Evolutionary conservation across 2,113 vertebrate genomes (phyloP).

Genomic region (Phodopus roborovskii): DNA sequence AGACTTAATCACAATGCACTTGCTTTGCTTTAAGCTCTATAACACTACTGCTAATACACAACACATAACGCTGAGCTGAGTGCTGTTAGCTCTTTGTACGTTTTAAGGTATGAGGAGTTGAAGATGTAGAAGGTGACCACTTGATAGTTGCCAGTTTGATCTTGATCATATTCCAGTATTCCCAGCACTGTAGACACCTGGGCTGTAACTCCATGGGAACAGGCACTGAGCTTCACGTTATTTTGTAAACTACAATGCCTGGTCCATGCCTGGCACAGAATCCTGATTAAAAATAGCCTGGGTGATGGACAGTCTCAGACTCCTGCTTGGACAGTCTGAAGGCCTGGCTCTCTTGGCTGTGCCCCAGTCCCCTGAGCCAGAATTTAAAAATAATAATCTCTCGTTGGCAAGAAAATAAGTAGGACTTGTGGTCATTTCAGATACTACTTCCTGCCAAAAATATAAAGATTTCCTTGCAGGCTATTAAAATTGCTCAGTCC

Average conservation of each 20-base stretch:
- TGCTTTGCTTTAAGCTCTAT: conserved; percentile 8
- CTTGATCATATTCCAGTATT: not conserved
- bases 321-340: conserved; percentile 32
- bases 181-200: not conserved
- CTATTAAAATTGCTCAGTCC: conserved; percentile 56
- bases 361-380: conserved; percentile 38
- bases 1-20: not conserved
- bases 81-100: not conserved
- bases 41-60: not conserved
- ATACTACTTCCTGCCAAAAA: conserved; percentile 6
- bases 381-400: conserved; percentile 66
- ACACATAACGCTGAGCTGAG: not conserved
- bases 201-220: not conserved
- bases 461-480: conserved; percentile 51
- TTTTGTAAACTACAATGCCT: conserved; percentile 53
- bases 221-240: not conserved
- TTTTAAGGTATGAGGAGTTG: not conserved
- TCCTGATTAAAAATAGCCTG: conserved; percentile 75
- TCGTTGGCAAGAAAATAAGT: conserved; percentile 55
- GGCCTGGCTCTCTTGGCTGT: conserved; percentile 29
- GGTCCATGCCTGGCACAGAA: conserved; percentile 54
- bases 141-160: not conserved
- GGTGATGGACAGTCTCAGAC: conserved; percentile 58
- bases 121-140: not conserved
- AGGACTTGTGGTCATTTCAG: conserved; percentile 65